These are phyloP conservation scores for Drosophila nigricruria DNA, from an alignment of 2,888 invertebrate species.

Conservation along the genomic window DNA sequence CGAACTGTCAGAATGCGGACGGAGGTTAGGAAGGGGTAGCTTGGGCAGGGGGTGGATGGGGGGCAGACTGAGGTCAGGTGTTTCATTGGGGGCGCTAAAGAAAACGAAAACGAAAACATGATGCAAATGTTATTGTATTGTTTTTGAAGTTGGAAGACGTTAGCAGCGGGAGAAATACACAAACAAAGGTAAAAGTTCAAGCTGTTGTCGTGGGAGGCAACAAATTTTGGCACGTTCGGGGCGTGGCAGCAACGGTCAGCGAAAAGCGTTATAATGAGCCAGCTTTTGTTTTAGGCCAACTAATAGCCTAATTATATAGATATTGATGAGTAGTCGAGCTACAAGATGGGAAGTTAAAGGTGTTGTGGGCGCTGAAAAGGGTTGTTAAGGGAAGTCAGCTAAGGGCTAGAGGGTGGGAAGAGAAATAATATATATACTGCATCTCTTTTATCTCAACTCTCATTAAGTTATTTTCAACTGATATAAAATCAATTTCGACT, in stretches of 20 bases:
- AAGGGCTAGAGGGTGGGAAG: neutral
- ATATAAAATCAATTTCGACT: neutral
- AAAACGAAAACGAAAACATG: constrained; percentile 44
- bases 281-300: constrained; percentile 32
- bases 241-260: constrained; percentile 42
- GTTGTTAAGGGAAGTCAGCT: neutral
- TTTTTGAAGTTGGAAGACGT: constrained; percentile 54
- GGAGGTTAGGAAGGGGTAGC: neutral
- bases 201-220: constrained; percentile 25
- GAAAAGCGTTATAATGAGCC: constrained; percentile 64
- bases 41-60: neutral
- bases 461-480: neutral
- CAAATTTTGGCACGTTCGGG: constrained; percentile 9
- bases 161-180: constrained; percentile 28
- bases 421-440: neutral
- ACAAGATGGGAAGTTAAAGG: neutral
- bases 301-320: constrained; percentile 46
- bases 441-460: neutral
- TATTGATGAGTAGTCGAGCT: constrained; percentile 23
- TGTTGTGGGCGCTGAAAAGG: neutral
- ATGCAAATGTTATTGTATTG: constrained; percentile 63
- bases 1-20: constrained; percentile 1
- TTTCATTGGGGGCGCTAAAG: constrained; percentile 17
- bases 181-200: constrained; percentile 58
- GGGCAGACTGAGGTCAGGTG: constrained; percentile 27